Conservation (phyloP, 2,888 invertebrate genomes). For the Caenorhabditis doughertyi region DNA sequence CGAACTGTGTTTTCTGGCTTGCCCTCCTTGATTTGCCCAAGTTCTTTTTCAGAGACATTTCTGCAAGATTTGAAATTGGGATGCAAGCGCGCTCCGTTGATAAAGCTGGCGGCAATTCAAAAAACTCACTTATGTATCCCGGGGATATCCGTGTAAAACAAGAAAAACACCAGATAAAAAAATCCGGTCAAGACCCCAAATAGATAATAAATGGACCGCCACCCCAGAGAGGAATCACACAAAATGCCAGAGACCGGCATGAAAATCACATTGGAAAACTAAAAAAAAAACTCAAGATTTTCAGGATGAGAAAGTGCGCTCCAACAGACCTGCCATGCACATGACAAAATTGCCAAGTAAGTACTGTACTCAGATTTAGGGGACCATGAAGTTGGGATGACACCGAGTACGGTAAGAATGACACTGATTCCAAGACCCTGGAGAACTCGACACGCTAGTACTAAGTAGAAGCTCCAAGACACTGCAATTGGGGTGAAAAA, state of each 20-base stretch:
- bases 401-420: constrained; percentile 32
- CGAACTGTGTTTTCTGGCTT: constrained; percentile 29
- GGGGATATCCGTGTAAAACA: constrained; percentile 53
- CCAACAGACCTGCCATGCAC: constrained; percentile 45
- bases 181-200: constrained; percentile 47
- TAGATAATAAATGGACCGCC: constrained; percentile 58
- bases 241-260: constrained; percentile 62
- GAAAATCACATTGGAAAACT: constrained; percentile 52
- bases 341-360: constrained; percentile 48
- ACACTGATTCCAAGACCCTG: constrained; percentile 52
- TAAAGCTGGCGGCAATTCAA: no score
- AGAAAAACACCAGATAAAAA: constrained; percentile 49
- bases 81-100: no score
- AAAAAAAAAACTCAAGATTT: constrained; percentile 30
- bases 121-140: constrained; percentile 53
- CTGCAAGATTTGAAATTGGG: no score
- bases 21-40: constrained; percentile 23
- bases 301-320: background rate
- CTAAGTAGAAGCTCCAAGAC: constrained; percentile 33
- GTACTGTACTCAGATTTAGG: constrained; percentile 44
- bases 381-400: constrained; percentile 47
- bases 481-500: constrained; percentile 46
- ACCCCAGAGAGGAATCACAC: constrained; percentile 54
- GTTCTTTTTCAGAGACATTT: constrained; percentile 54
- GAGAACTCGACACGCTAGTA: constrained; percentile 29